Conservation (phyloP, 2,888 invertebrate genomes). For the Zele albiditarsus region DNA sequence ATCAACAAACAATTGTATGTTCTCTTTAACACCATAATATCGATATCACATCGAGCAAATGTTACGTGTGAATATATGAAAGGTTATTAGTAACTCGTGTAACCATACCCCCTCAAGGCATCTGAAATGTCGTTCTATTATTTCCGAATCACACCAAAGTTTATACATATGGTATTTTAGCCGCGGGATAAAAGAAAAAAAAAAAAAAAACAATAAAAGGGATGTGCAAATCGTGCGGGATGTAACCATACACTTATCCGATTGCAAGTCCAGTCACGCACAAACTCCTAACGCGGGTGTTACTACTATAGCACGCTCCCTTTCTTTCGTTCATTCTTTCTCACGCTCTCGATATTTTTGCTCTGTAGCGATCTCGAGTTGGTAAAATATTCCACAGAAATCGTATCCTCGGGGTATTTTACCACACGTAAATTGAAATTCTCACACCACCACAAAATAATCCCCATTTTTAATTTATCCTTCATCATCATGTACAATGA, state of each 20-base stretch:
- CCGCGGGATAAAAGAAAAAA: conserved; percentile 17
- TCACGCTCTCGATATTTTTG: conserved; percentile 32
- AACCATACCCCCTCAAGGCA: background rate
- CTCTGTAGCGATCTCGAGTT: conserved; percentile 10
- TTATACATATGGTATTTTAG: conserved; percentile 38
- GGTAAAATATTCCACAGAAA: conserved; percentile 41
- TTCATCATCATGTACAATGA: conserved; percentile 3
- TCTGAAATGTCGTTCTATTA: conserved; percentile 43
- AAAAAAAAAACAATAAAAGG: conserved; percentile 24
- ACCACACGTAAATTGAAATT: conserved; percentile 53
- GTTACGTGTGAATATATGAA: background rate
- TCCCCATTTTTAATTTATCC: background rate
- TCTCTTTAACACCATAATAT: background rate
- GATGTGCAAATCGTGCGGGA: conserved; percentile 35
- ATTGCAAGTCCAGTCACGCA: conserved; percentile 54
- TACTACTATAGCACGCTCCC: conserved; percentile 32
- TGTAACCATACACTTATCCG: conserved; percentile 47
- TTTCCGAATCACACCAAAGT: conserved; percentile 53
- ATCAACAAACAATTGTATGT: background rate
- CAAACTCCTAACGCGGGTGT: conserved; percentile 30
- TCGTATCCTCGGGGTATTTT: conserved; percentile 39
- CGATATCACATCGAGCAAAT: background rate
- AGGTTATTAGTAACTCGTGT: background rate
- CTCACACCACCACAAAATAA: conserved; percentile 46
- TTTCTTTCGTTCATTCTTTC: conserved; percentile 23